Conservation (phyloP, 2,888 invertebrate genomes). For the Oegoconia quadripuncta region DNA sequence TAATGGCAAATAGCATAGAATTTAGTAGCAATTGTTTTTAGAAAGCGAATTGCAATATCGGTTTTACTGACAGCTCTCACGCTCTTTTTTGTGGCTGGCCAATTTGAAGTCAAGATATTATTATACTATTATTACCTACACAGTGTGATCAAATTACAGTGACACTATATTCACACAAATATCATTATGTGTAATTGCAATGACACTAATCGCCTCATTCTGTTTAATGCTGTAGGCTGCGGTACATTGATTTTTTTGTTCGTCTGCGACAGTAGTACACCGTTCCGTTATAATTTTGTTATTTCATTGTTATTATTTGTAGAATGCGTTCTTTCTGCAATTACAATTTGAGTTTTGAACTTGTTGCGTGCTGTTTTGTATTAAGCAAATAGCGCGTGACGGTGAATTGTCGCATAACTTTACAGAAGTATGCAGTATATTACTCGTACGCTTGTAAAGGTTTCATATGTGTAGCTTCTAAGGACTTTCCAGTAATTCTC, state of each 20-base stretch:
- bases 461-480: too few relatives aligned
- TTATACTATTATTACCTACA: conserved; percentile 32
- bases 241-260: conserved; percentile 49
- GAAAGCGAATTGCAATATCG: conserved; percentile 45
- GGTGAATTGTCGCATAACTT: conserved; percentile 15
- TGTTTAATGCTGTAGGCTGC: conserved; percentile 36
- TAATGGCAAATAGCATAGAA: conserved; percentile 25
- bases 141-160: conserved; percentile 44
- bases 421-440: neutral
- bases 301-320: conserved; percentile 35
- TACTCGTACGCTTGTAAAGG: neutral
- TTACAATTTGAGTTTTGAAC: conserved; percentile 27
- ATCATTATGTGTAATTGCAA: conserved; percentile 46
- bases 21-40: conserved; percentile 34
- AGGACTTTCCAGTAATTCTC: too few relatives aligned
- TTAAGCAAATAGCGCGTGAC: conserved; percentile 33
- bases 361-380: conserved; percentile 31
- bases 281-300: conserved; percentile 41
- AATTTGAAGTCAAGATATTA: conserved; percentile 34
- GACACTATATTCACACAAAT: conserved; percentile 37
- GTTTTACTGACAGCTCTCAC: conserved; percentile 34
- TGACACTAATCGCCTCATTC: conserved; percentile 53
- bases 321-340: conserved; percentile 27
- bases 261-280: conserved; percentile 27
- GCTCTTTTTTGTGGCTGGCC: conserved; percentile 39